Conservation (phyloP, 2,888 invertebrate genomes). For the Agrotis clavis region DNA sequence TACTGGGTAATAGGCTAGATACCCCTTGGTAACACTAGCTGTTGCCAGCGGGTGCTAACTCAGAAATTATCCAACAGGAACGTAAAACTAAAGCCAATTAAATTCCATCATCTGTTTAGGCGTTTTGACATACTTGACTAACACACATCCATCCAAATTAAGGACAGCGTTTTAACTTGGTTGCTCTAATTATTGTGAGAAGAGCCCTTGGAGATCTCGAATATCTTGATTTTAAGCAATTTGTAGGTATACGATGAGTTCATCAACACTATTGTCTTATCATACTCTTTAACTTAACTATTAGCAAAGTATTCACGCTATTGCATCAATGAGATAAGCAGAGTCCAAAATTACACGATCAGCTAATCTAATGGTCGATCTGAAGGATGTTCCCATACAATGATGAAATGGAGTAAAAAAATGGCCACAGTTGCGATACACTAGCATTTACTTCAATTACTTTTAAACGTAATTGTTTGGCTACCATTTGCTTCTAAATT, state of each 20-base stretch:
- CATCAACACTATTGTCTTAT: conserved; percentile 25
- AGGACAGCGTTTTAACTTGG: too few species aligned
- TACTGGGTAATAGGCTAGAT: too few species aligned
- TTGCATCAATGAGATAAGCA: conserved; percentile 49
- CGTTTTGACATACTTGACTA: too few species aligned
- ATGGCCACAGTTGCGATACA: conserved; percentile 32
- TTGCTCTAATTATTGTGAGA: too few species aligned
- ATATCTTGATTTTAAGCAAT: conserved; percentile 15
- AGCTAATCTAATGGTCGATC: conserved; percentile 39
- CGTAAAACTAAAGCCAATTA: too few species aligned
- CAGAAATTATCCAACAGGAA: too few species aligned
- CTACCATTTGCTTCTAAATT: conserved; percentile 31
- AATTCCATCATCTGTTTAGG: too few species aligned
- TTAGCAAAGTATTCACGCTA: conserved; percentile 37
- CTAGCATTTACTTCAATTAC: conserved; percentile 45
- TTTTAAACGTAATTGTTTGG: conserved; percentile 28
- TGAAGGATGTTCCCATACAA: conserved; percentile 61
- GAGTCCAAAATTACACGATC: conserved; percentile 37
- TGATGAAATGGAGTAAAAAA: conserved; percentile 55
- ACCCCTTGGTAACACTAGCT: too few species aligned
- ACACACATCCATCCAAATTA: too few species aligned
- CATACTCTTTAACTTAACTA: neutral
- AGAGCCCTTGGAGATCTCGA: neutral
- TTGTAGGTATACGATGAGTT: conserved; percentile 9
- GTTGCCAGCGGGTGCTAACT: too few species aligned